These are phyloP conservation scores for Lamprotornis superbus DNA, from an alignment of 2,113 vertebrate genomes.

Conservation along the genomic window DNA sequence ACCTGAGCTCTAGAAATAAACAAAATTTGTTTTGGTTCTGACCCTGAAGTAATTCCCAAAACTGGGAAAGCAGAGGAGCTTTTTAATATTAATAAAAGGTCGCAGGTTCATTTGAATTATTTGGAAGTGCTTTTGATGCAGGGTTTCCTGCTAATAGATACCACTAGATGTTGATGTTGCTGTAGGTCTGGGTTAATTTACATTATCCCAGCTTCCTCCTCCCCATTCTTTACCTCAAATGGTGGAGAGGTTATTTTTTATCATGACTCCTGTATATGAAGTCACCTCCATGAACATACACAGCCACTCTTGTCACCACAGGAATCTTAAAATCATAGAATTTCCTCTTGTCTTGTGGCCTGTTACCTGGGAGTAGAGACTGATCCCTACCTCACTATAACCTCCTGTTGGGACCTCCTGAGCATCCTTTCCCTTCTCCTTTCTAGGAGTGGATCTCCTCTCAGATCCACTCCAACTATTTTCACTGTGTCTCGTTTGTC, in stretches of 20 bases:
- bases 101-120: not conserved
- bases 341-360: not conserved
- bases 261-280: fast-evolving
- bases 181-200: not conserved
- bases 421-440: not conserved
- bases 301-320: not conserved
- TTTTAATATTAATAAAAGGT: not conserved
- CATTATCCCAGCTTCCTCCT: not conserved
- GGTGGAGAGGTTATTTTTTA: not conserved
- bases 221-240: not conserved
- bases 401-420: not conserved
- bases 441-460: not conserved
- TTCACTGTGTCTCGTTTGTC: not conserved
- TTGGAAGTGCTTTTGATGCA: not conserved
- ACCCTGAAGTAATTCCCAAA: not conserved
- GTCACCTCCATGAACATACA: fast-evolving
- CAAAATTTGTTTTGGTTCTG: not conserved
- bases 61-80: not conserved
- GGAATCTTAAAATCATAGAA: not conserved
- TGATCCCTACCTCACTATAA: too few relatives aligned
- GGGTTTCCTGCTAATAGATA: not conserved
- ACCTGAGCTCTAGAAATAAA: not conserved
- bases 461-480: not conserved
- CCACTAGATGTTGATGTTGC: not conserved
- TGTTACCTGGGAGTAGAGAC: not conserved